phyloP scores from a whole-genome alignment of 2,797 vertebrate genomes.

The Phyllotis vaccarum region DNA sequence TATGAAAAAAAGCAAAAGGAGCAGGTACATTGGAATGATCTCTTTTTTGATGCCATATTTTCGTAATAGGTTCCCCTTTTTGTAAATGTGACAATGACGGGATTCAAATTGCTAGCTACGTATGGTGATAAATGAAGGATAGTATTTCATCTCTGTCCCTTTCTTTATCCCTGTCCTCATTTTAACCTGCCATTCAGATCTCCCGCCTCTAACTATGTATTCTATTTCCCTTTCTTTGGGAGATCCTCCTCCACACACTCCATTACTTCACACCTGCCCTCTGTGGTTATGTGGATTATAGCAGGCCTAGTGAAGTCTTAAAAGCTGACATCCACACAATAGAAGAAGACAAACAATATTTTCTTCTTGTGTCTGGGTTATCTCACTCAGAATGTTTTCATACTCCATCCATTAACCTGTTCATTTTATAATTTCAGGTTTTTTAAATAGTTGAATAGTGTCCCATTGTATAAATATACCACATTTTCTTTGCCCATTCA shows the following conservation, averaged over 20 bases:
- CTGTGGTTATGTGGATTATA: background rate
- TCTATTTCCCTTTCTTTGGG: background rate
- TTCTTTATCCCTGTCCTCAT: background rate
- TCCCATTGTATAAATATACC: background rate
- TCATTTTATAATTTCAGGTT: background rate
- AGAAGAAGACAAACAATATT: background rate
- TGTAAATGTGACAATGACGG: constrained; percentile 17
- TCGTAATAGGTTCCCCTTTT: background rate
- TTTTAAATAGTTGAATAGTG: background rate
- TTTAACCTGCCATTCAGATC: background rate
- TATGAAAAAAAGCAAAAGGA: constrained; percentile 74
- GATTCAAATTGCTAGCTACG: constrained; percentile 20
- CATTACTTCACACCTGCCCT: background rate
- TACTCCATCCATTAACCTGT: background rate
- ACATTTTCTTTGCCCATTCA: background rate
- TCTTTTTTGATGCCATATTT: constrained; percentile 56
- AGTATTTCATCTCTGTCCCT: background rate
- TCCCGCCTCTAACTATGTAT: background rate
- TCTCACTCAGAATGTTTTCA: background rate
- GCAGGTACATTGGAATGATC: constrained; percentile 79
- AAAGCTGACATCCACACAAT: background rate
- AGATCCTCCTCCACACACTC: background rate
- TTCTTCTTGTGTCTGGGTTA: background rate
- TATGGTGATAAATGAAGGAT: constrained; percentile 5
- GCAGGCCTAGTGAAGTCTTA: background rate